A percentile compares a stretch with the other conserved stretches of the same genome.
Evolutionary conservation across 2,888 invertebrate genomes (phyloP).

Genomic region (Lutraria lutraria): DNA sequence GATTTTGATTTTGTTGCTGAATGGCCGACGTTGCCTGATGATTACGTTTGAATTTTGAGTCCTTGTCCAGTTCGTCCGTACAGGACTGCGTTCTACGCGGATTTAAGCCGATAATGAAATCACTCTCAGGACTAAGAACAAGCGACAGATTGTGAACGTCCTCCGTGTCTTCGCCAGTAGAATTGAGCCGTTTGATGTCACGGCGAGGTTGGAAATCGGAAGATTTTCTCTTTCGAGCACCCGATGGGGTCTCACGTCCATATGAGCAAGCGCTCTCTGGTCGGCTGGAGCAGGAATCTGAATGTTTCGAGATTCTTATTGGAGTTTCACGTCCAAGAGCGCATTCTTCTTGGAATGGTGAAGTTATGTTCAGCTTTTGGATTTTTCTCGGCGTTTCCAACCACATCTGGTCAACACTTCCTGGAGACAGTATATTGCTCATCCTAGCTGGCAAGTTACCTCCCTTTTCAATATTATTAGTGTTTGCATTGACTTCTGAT

Average conservation of each 20-base stretch:
- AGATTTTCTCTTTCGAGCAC: constrained; percentile 74
- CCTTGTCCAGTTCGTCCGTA: constrained; percentile 64
- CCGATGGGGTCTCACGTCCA: constrained; percentile 73
- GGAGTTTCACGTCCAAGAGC: constrained; percentile 68
- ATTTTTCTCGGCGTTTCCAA: constrained; percentile 64
- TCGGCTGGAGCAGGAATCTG: constrained; percentile 54
- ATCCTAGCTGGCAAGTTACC: neutral
- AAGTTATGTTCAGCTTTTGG: constrained; percentile 63
- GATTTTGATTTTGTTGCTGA: neutral
- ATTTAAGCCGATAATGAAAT: constrained; percentile 34
- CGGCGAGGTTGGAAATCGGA: constrained; percentile 56
- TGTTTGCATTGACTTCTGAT: neutral
- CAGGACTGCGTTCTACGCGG: constrained; percentile 70
- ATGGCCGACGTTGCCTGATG: neutral
- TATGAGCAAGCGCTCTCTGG: constrained; percentile 74
- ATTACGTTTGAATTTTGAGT: constrained; percentile 40
- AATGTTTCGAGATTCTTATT: constrained; percentile 38
- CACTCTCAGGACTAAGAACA: constrained; percentile 52
- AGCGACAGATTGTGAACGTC: constrained; percentile 30
- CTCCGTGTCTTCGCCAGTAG: constrained; percentile 66
- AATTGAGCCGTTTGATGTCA: constrained; percentile 69
- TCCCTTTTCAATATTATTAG: neutral
- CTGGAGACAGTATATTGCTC: constrained; percentile 20
- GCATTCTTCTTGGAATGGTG: constrained; percentile 70
- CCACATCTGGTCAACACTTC: constrained; percentile 58